Evolutionary conservation across 2,888 invertebrate genomes (phyloP).

Genomic region (Crioceris asparagi): DNA sequence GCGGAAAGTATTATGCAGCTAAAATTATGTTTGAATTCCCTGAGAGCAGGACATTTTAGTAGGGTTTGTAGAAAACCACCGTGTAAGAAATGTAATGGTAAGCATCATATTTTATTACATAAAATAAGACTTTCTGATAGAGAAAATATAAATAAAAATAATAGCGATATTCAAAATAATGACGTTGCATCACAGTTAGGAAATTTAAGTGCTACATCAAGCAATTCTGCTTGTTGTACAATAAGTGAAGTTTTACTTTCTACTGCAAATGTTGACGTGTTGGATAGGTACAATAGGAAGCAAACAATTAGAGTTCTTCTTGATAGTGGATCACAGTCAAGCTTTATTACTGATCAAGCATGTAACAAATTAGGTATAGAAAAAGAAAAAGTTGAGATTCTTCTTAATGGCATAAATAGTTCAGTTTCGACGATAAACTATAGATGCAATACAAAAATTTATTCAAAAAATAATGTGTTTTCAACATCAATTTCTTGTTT

Average conservation of each 20-base stretch:
- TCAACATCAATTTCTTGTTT: slow-evolving; percentile 6
- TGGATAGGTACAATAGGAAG: slow-evolving; percentile 4
- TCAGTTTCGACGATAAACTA: background rate
- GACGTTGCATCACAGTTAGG: slow-evolving; percentile 1
- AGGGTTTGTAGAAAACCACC: slow-evolving; percentile 7
- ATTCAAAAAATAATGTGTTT: slow-evolving; percentile 2
- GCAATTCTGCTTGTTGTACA: slow-evolving; percentile 5
- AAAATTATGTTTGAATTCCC: slow-evolving; percentile 11
- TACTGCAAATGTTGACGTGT: slow-evolving; percentile 6
- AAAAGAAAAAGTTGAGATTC: background rate
- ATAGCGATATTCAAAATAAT: background rate
- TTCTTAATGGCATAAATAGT: slow-evolving; percentile 1
- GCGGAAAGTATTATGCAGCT: slow-evolving; percentile 8
- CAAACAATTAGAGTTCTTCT: slow-evolving; percentile 8
- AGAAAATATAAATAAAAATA: background rate
- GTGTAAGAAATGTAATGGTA: slow-evolving; percentile 8
- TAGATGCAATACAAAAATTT: slow-evolving; percentile 3
- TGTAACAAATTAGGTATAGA: slow-evolving; percentile 1
- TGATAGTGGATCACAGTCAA: slow-evolving; percentile 4
- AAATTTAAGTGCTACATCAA: background rate
- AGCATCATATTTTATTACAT: slow-evolving; percentile 8
- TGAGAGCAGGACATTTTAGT: slow-evolving; percentile 9
- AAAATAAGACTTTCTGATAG: too few species aligned
- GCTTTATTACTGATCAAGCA: background rate
- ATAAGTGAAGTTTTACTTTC: slow-evolving; percentile 8